Evolutionary conservation across 2,888 invertebrate species (phyloP).

Genomic region (Agrypnus murinus): DNA sequence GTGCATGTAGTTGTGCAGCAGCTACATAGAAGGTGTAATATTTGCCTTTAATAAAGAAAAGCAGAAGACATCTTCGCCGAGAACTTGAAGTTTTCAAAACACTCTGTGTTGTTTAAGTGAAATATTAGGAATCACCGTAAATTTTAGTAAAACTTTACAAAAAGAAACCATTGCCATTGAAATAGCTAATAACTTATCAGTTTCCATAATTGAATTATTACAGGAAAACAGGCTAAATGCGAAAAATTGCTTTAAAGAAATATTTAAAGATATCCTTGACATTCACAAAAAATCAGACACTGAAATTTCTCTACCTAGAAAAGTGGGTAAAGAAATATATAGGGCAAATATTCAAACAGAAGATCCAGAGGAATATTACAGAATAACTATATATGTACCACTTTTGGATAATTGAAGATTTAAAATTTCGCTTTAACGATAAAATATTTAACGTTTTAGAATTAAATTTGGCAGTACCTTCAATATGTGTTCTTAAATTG

Average conservation of each 20-base stretch:
- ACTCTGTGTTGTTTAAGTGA: slow-evolving; percentile 4
- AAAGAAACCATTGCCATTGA: background rate
- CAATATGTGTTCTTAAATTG: background rate
- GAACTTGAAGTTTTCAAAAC: too few relatives aligned
- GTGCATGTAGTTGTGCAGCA: too few relatives aligned
- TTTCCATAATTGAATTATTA: too few relatives aligned
- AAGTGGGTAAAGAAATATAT: slow-evolving; percentile 1
- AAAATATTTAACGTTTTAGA: too few relatives aligned
- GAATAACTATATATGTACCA: slow-evolving; percentile 1
- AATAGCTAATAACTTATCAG: too few relatives aligned
- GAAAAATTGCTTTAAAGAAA: too few relatives aligned
- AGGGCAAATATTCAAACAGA: slow-evolving; percentile 5
- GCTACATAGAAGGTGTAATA: too few relatives aligned
- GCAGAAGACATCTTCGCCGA: too few relatives aligned
- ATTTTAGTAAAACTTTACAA: background rate
- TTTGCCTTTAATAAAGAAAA: too few relatives aligned
- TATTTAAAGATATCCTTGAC: too few relatives aligned
- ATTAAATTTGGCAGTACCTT: background rate
- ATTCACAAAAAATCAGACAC: too few relatives aligned
- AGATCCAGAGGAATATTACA: background rate
- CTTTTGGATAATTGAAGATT: background rate
- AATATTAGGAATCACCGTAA: slow-evolving; percentile 1
- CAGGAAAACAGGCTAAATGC: too few relatives aligned
- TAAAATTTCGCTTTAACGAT: slow-evolving; percentile 6
- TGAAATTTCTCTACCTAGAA: background rate